Percentiles rank a stretch among this genome's conserved stretches.
Conservation (phyloP, 2,797 vertebrate genomes). For the Saguinus oedipus region DNA sequence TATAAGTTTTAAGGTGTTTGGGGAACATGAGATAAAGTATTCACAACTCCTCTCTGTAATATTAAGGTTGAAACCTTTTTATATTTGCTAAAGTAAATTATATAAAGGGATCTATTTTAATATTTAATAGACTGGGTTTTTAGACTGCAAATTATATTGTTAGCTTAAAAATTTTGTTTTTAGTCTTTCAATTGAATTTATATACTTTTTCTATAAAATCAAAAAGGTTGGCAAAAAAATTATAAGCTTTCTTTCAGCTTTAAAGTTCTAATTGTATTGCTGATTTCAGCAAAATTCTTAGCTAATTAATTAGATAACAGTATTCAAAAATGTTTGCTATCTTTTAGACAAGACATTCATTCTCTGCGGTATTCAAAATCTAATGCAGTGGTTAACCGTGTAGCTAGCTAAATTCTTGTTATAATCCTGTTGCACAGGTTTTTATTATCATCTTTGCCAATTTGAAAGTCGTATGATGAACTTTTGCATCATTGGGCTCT, state of each 20-base stretch:
- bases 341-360: neutral
- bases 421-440: neutral
- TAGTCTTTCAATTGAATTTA: neutral
- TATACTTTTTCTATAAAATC: neutral
- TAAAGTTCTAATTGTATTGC: neutral
- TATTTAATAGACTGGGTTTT: neutral
- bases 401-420: neutral
- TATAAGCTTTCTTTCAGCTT: neutral
- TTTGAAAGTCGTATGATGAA: neutral
- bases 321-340: neutral
- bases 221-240: neutral
- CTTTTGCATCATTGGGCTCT: neutral
- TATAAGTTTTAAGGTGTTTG: neutral
- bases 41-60: neutral
- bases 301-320: neutral
- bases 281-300: conserved; percentile 18
- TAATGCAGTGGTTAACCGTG: neutral
- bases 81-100: neutral
- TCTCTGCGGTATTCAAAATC: neutral
- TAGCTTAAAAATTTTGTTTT: neutral
- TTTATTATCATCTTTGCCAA: neutral
- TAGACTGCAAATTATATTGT: neutral
- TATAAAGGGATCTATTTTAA: neutral
- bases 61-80: neutral
- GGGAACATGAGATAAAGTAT: neutral